These are phyloP conservation scores for Drosophila anomalata DNA, from an alignment of 2,888 invertebrate genomes.

Conservation along the genomic window DNA sequence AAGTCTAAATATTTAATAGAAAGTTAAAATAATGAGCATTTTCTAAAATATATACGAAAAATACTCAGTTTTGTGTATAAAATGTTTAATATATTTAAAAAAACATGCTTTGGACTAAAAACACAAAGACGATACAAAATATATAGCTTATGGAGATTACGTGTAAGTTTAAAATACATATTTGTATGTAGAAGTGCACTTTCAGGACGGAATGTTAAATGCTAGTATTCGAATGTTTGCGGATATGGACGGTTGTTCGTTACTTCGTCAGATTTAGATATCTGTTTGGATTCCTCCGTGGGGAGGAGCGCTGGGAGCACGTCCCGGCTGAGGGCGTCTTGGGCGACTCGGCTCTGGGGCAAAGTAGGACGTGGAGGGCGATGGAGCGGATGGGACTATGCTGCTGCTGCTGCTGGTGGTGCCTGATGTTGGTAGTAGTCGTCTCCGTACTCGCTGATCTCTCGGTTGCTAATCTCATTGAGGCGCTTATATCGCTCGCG, in stretches of 20 bases:
- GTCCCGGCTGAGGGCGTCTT: slow-evolving; percentile 77
- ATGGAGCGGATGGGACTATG: slow-evolving; percentile 37
- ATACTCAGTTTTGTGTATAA: not conserved
- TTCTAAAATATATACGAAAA: too few relatives aligned
- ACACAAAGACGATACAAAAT: not conserved
- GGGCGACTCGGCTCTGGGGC: slow-evolving; percentile 78
- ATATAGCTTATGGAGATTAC: not conserved
- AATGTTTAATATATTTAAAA: not conserved
- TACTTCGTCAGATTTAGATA: slow-evolving; percentile 85
- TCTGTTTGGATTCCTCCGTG: slow-evolving; percentile 88
- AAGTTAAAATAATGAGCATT: too few relatives aligned
- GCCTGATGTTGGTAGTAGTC: slow-evolving; percentile 77
- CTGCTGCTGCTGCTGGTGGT: slow-evolving; percentile 25
- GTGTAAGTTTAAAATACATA: not conserved
- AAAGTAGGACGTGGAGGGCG: slow-evolving; percentile 54
- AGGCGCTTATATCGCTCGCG: slow-evolving; percentile 90
- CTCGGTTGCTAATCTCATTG: slow-evolving; percentile 88
- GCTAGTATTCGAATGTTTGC: slow-evolving; percentile 5
- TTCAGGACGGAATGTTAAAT: slow-evolving; percentile 4
- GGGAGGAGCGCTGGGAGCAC: slow-evolving; percentile 55
- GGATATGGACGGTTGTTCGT: not conserved
- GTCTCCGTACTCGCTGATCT: slow-evolving; percentile 87
- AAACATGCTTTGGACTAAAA: slow-evolving; percentile 6
- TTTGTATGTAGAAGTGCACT: not conserved
- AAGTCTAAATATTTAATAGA: not conserved